These are phyloP conservation scores for Labeo calbasu DNA, from an alignment of 2,797 vertebrate species.

Conservation along the genomic window DNA sequence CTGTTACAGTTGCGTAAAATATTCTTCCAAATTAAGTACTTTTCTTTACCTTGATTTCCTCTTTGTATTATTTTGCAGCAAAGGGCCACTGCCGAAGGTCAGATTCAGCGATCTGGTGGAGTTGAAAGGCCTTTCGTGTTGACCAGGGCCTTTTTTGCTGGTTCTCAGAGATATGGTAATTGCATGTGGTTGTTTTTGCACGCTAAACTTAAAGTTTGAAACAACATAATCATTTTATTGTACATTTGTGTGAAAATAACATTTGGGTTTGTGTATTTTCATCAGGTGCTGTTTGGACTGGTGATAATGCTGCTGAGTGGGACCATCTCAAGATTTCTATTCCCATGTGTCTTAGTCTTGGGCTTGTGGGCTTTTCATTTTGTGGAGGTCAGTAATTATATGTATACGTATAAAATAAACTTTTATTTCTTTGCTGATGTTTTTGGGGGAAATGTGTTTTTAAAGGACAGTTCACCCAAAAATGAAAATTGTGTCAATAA, in stretches of 20 bases:
- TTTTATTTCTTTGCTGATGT: background rate
- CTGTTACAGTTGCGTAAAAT: background rate
- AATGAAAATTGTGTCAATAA: too few relatives aligned
- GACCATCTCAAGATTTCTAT: conserved; percentile 90
- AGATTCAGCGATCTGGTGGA: conserved; percentile 85
- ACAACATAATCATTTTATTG: background rate
- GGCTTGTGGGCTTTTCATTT: conserved; percentile 88
- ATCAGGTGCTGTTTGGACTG: conserved; percentile 93
- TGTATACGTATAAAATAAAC: background rate
- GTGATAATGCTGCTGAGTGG: conserved; percentile 94
- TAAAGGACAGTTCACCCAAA: too few relatives aligned
- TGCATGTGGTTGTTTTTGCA: conserved; percentile 74
- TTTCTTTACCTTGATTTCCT: conserved; percentile 58
- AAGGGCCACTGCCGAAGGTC: conserved; percentile 88
- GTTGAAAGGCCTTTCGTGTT: conserved; percentile 89
- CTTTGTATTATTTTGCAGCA: conserved; percentile 82
- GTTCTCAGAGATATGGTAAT: conserved; percentile 92
- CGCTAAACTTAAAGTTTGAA: background rate
- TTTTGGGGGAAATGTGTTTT: background rate
- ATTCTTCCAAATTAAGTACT: background rate
- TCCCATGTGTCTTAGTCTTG: conserved; percentile 93
- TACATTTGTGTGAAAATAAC: background rate
- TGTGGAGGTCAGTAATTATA: conserved; percentile 84
- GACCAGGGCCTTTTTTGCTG: conserved; percentile 89
- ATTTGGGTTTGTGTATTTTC: background rate